phyloP scores from a whole-genome alignment of 2,113 vertebrate genomes.

The Nicator chloris region DNA sequence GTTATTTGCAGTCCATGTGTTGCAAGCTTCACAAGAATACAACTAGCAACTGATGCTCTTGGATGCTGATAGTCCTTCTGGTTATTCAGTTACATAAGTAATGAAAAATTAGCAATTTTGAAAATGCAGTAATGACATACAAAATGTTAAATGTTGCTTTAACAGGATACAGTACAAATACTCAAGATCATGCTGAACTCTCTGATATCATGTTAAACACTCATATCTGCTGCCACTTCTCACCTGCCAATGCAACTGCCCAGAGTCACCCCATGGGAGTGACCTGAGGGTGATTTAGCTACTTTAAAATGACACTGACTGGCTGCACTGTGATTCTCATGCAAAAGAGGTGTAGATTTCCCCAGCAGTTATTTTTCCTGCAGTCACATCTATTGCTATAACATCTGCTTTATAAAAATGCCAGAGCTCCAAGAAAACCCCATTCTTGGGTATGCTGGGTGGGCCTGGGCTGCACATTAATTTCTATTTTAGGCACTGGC shows the following conservation, averaged over 20 bases:
- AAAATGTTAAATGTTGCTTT: not conserved
- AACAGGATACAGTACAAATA: not conserved
- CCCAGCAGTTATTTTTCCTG: not conserved
- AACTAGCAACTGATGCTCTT: not conserved
- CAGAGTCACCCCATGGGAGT: not conserved
- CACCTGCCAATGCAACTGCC: not conserved
- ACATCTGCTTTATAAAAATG: constrained; percentile 21
- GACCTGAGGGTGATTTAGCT: not conserved
- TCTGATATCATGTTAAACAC: not conserved
- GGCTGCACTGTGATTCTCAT: not conserved
- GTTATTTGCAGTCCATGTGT: not conserved
- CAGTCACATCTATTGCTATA: not conserved
- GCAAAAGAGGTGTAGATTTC: not conserved
- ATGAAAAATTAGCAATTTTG: not conserved
- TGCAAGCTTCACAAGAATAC: not conserved
- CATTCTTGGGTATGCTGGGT: not conserved
- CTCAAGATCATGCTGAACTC: not conserved
- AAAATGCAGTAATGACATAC: not conserved
- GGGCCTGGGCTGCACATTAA: not conserved
- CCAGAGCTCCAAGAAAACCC: not conserved
- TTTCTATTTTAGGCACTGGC: not conserved
- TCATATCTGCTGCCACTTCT: not conserved
- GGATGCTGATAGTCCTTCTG: not conserved
- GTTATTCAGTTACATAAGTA: not conserved
- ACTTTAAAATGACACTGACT: not conserved